Evolutionary conservation across 2,113 vertebrate genomes (phyloP).

Genomic region (Pogonocichla stellata): DNA sequence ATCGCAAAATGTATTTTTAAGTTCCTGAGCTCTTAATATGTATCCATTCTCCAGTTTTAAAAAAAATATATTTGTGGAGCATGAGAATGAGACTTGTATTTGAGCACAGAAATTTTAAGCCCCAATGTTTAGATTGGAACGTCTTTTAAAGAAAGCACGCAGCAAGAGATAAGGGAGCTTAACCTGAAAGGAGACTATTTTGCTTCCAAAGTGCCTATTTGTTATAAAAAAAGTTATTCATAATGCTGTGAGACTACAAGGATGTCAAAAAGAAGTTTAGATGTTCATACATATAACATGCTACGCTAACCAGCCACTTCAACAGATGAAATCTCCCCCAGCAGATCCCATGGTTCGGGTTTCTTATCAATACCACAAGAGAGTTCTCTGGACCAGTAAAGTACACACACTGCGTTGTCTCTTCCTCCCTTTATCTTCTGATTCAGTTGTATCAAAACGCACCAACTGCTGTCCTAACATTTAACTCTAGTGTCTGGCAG

Average conservation of each 20-base stretch:
- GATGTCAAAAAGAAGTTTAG: background rate
- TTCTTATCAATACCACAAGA: background rate
- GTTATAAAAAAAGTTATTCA: background rate
- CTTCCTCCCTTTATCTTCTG: background rate
- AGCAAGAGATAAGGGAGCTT: constrained; percentile 48
- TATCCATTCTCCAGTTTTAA: constrained; percentile 49
- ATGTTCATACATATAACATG: background rate
- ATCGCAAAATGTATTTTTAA: constrained; percentile 62
- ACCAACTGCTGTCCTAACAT: background rate
- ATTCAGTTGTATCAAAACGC: background rate
- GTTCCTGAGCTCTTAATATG: constrained; percentile 63
- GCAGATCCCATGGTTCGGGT: background rate
- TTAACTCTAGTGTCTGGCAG: background rate
- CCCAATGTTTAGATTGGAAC: constrained; percentile 51
- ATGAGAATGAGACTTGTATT: constrained; percentile 50
- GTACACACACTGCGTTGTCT: background rate
- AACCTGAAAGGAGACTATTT: constrained; percentile 2
- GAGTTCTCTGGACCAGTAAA: background rate
- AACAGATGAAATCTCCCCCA: background rate
- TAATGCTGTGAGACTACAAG: background rate
- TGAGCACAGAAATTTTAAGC: constrained; percentile 28
- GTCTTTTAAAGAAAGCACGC: constrained; percentile 28
- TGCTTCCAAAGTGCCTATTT: background rate
- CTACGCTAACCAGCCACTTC: background rate
- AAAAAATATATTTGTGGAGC: constrained; percentile 27